Base-by-base conservation (phyloP, 2,113 vertebrate species). In the Propithecus coquereli region DNA sequence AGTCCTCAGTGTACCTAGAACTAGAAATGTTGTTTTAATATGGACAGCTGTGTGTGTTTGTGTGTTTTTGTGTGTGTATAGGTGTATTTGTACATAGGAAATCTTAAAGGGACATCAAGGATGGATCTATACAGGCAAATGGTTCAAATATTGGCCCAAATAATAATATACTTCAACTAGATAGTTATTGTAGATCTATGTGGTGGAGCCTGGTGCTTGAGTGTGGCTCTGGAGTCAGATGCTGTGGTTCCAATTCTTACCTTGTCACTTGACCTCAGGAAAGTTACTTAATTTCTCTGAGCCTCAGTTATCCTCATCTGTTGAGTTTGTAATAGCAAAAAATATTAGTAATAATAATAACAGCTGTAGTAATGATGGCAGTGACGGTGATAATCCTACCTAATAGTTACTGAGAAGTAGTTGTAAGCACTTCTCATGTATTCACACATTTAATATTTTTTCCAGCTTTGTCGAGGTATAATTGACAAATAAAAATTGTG, bases 341-440 rank as follows among this genome's bases (percentile, higher is more conserved):
- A 7, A 25, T 25, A 68, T 43, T 52, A 14, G 25, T 90, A 27
- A 40, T 61, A 57, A 18, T 50, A n/a, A 71, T 5, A 52, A 23
- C 23, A 57, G 6, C 30, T 3, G 18, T 14, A 8, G 40, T 10
- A 9, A 25, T 32, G 37, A 18, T 32, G 37, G 43, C 10, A 8
- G 6, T 6, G 68, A 11, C 3, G 54, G 23, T 13, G 4, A 18
- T 3, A 34, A 32, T 5, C 8, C 18, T 34, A 47, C 27, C 27
- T 17, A 22, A 6, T 0, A 6, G 59, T 18, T 16, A 25, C 0
- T 20, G 54, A 74, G 34, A 61, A 32, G 54, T 30, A 5, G 3
- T 9, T 27, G 27, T 59, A 22, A 79, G 5, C 4, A 1, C 47
- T 32, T 65, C 12, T 37, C 11, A 7, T 3, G 34, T 8, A 25